phyloP scores from a whole-genome alignment of 2,888 invertebrate genomes.

The Lycia hirtaria region DNA sequence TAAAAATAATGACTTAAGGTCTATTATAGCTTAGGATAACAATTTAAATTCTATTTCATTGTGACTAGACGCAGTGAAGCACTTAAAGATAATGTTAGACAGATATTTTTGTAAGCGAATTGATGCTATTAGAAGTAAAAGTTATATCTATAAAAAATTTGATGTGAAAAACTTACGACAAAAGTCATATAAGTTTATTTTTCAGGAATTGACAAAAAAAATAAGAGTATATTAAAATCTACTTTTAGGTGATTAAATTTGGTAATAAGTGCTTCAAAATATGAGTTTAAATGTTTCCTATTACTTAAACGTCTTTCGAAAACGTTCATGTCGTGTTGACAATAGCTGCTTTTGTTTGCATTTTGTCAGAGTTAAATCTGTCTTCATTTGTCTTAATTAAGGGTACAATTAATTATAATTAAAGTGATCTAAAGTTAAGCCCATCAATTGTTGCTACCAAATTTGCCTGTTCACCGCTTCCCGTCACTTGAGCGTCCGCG shows the following conservation, averaged over 20 bases:
- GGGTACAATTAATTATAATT: constrained; percentile 30
- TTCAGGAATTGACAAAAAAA: too few relatives aligned
- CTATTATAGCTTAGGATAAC: not conserved
- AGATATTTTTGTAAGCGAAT: not conserved
- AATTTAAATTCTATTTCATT: not conserved
- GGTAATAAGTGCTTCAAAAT: too few relatives aligned
- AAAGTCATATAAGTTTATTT: not conserved
- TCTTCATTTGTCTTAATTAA: constrained; percentile 31
- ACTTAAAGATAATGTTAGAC: not conserved
- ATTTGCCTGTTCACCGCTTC: constrained; percentile 17
- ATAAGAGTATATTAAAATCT: too few relatives aligned
- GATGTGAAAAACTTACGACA: not conserved
- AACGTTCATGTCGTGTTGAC: not conserved
- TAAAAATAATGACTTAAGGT: not conserved
- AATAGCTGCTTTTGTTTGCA: constrained; percentile 15
- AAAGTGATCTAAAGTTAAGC: constrained; percentile 27
- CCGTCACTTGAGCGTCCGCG: constrained; percentile 9
- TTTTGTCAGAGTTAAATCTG: constrained; percentile 19
- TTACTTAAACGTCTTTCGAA: not conserved
- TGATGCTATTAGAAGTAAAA: not conserved
- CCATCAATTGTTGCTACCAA: constrained; percentile 31
- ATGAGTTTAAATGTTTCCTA: not conserved
- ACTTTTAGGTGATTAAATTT: too few relatives aligned
- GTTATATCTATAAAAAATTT: not conserved
- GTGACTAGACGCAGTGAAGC: not conserved